Percentiles rank a stretch among this genome's conserved stretches.
These are phyloP conservation scores for Byasa hedistus DNA, from an alignment of 2,888 invertebrate genomes.

Conservation along the genomic window DNA sequence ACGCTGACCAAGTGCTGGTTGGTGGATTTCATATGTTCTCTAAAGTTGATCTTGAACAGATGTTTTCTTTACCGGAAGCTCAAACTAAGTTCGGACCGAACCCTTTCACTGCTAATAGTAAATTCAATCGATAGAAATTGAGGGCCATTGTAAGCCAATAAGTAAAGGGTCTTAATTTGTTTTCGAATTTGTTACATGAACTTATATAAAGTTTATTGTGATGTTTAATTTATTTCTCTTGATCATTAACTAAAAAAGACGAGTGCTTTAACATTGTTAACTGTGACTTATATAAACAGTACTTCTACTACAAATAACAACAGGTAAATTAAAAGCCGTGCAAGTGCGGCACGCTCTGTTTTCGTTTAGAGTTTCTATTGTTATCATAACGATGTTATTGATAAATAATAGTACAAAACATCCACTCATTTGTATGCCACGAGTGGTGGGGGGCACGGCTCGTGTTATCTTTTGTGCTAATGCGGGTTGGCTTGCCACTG, in stretches of 20 bases:
- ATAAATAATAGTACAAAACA: constrained; percentile 29
- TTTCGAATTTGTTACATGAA: not conserved
- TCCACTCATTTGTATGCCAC: constrained; percentile 58
- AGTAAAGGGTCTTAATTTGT: not conserved
- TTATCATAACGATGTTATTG: constrained; percentile 35
- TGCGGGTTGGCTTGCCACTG: constrained; percentile 45
- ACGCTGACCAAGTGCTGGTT: no score
- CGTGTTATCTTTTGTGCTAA: constrained; percentile 63
- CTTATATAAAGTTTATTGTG: not conserved
- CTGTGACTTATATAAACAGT: not conserved
- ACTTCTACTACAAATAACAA: not conserved
- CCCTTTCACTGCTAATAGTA: no score
- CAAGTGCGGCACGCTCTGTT: not conserved
- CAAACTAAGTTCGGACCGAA: no score
- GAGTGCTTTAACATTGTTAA: not conserved
- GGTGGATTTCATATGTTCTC: no score
- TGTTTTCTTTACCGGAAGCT: no score
- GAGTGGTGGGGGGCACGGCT: constrained; percentile 39
- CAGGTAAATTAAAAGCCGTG: not conserved
- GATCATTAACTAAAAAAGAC: not conserved
- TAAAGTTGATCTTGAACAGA: no score
- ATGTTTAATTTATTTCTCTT: not conserved
- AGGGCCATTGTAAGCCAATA: not conserved
- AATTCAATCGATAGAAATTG: not conserved
- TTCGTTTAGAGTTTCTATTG: not conserved